phyloP scores from a whole-genome alignment of 2,888 invertebrate genomes.

The Lumbricus terrestris region DNA sequence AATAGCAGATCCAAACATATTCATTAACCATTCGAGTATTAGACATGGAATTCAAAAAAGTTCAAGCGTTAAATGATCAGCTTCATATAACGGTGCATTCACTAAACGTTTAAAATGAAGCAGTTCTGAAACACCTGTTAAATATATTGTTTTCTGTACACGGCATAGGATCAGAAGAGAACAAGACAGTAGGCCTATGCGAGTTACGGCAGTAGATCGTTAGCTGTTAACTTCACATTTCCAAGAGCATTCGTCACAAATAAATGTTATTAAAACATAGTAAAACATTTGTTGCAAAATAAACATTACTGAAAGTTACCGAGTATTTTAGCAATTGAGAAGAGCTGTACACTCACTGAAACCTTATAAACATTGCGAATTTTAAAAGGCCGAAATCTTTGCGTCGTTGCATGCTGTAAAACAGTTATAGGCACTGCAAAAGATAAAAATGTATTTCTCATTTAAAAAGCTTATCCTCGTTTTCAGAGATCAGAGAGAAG shows the following conservation, averaged over 20 bases:
- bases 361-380: background rate
- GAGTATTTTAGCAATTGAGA: background rate
- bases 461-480: background rate
- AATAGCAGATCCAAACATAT: background rate
- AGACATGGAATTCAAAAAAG: background rate
- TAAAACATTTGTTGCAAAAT: too few species aligned
- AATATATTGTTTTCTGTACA: background rate
- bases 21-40: background rate
- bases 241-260: background rate
- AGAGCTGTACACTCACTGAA: background rate
- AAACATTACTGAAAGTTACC: background rate
- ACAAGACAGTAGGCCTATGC: background rate
- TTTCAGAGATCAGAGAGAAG: background rate
- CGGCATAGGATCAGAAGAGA: background rate
- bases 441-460: background rate
- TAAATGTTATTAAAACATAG: background rate
- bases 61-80: background rate
- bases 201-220: background rate
- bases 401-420: background rate
- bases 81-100: background rate
- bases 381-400: background rate
- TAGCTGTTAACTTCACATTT: background rate
- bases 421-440: background rate
- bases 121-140: background rate
- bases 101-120: background rate